Evolutionary conservation across 2,888 invertebrate genomes (phyloP).

Genomic region (Pasiphila rectangulata): DNA sequence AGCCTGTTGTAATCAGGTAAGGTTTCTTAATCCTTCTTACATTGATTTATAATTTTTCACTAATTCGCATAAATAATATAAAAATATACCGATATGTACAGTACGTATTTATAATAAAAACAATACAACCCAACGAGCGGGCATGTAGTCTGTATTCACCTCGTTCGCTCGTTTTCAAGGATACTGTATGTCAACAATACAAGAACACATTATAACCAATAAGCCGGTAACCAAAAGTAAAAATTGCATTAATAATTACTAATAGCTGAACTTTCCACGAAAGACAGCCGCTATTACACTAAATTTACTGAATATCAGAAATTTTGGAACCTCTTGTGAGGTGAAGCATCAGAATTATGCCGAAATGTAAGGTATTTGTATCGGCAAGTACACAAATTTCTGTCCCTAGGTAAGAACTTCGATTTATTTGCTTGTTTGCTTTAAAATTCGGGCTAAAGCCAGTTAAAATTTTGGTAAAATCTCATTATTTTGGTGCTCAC

Average conservation of each 20-base stretch:
- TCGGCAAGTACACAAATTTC: background rate
- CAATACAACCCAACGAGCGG: too few species aligned
- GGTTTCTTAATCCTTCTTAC: too few species aligned
- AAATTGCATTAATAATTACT: background rate
- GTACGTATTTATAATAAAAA: too few species aligned
- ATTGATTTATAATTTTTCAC: too few species aligned
- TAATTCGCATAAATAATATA: too few species aligned
- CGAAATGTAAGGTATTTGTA: conserved; percentile 12
- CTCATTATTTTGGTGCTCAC: conserved; percentile 82
- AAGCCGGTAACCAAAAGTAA: conserved; percentile 49
- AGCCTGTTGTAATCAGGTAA: too few species aligned
- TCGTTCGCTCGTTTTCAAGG: conserved; percentile 44
- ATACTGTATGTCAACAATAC: conserved; percentile 52
- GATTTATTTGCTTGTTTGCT: conserved; percentile 12
- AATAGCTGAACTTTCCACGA: background rate
- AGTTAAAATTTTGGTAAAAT: conserved; percentile 60
- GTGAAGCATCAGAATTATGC: conserved; percentile 9
- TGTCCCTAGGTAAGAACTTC: background rate
- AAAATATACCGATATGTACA: too few species aligned
- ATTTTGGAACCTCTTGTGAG: conserved; percentile 18
- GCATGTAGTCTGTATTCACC: background rate
- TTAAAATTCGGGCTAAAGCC: conserved; percentile 41
- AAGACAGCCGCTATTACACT: background rate
- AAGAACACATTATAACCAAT: conserved; percentile 60
- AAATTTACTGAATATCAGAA: conserved; percentile 12